These are phyloP conservation scores for Albula goreensis DNA, from an alignment of 2,113 vertebrate species.

Conservation along the genomic window DNA sequence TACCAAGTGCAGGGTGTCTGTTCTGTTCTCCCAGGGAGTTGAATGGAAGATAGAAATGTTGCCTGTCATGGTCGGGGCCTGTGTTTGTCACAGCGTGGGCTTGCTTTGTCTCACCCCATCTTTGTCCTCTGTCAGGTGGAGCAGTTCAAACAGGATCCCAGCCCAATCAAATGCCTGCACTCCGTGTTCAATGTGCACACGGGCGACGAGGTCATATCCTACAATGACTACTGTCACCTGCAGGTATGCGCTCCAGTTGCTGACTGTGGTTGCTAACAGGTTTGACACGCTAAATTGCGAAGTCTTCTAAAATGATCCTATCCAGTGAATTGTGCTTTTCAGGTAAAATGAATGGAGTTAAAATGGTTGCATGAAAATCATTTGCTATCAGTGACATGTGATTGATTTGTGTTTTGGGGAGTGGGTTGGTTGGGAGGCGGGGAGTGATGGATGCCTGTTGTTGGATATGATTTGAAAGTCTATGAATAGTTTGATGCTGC, in stretches of 20 bases:
- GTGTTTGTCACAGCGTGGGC: neutral
- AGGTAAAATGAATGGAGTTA: too few relatives aligned
- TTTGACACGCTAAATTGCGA: neutral
- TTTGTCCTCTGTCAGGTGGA: conserved; percentile 77
- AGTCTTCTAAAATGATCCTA: neutral
- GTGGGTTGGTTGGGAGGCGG: too few relatives aligned
- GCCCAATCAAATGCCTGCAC: conserved; percentile 88
- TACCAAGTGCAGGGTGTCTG: neutral
- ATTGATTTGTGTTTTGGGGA: too few relatives aligned
- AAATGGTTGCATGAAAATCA: too few relatives aligned
- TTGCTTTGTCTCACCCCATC: neutral
- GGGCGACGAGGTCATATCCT: conserved; percentile 83
- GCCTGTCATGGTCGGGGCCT: neutral
- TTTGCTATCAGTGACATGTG: too few relatives aligned
- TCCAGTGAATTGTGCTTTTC: neutral
- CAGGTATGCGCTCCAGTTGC: conserved; percentile 71
- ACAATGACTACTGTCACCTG: conserved; percentile 84
- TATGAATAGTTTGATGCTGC: neutral
- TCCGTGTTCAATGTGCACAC: conserved; percentile 85
- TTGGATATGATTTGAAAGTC: too few relatives aligned
- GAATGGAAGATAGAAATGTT: neutral
- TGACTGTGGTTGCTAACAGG: neutral
- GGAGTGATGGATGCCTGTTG: too few relatives aligned
- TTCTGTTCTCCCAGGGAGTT: neutral
- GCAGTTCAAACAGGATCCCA: conserved; percentile 92